Evolutionary conservation across 37 sponge, comb jelly and placozoan species (phyloP), one percentile per base, ranked within the genome.

Genomic region (Agelas oroides): DNA sequence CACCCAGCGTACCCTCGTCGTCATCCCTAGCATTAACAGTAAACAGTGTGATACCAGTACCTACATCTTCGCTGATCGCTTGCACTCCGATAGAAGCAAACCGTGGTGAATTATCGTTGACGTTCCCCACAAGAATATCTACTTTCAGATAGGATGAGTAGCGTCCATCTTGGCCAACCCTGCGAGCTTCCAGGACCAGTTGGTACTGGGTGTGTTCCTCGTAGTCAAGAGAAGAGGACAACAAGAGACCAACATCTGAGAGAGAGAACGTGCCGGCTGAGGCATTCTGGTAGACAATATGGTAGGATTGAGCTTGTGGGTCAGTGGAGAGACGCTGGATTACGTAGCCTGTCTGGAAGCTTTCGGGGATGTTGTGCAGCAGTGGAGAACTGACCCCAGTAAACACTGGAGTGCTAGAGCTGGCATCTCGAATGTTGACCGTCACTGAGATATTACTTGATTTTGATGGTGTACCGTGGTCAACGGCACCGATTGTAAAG

Each of bases 21-120:
- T 55, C 73, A 81, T 93, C 94, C 14, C 28, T 62, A 24, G 94
- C 94, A 17, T 41, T 23, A 0, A 86, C 90, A 23, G 25, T 75
- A 53, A 76, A 69, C 23, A 81, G 24, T 35, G 14, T 5, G 34
- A 84, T 76, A 16, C 77, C 77, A 32, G 23, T 57, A 1, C 24
- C 25, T 17, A 70, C 58, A 5, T 56, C 39, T 17, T 88, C 88
- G 24, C 35, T 65, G 33, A 88, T 2, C 21, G 24, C 32, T 61
- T 69, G 76, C 0, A 8, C 8, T 2, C 15, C 33, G 12, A 64
- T 75, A 17, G 39, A 0, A 20, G 20, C 23, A 38, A 41, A 34
- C 2, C 56, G 63, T 33, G 90, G 90, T 0, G 11, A 25, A 34
- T 74, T 71, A 39, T 89, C 84, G 78, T 89, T 89, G 36, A 73